Conservation (phyloP, 92 coral and sea anemone species). For the Parazoanthus darwini region DNA sequence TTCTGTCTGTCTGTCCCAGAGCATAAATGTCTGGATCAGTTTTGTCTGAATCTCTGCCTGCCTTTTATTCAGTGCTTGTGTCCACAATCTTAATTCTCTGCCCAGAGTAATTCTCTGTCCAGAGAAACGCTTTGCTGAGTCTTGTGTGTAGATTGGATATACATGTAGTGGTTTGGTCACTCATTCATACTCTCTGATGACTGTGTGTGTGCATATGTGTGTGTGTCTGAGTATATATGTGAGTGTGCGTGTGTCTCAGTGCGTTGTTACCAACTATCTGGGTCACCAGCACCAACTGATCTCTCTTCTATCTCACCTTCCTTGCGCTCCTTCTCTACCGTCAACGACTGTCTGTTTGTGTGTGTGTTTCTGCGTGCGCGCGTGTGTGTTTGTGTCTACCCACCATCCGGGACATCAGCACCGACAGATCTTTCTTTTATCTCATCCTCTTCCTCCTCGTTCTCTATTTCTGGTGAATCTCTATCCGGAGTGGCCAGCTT, state of each 20-base stretch:
- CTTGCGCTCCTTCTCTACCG: constrained; percentile 11
- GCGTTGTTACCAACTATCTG: constrained; percentile 51
- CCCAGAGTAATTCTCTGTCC: too few relatives aligned
- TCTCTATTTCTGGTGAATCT: constrained; percentile 83
- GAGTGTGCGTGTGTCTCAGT: too few relatives aligned
- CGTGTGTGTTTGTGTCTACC: background rate
- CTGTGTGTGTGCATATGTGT: too few relatives aligned
- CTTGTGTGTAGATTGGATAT: too few relatives aligned
- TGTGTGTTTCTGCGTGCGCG: background rate
- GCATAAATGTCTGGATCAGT: too few relatives aligned
- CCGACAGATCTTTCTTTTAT: constrained; percentile 37
- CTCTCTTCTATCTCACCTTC: constrained; percentile 34
- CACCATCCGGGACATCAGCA: constrained; percentile 57
- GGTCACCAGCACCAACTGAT: constrained; percentile 45
- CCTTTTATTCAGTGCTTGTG: background rate
- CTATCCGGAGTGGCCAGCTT: constrained; percentile 70
- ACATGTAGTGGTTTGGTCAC: too few relatives aligned
- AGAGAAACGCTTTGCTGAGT: too few relatives aligned
- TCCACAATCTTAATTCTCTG: background rate
- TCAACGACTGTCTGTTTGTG: background rate
- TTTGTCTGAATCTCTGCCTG: background rate
- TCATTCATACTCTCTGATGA: too few relatives aligned
- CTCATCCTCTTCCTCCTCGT: constrained; percentile 46
- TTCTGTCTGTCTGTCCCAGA: background rate
- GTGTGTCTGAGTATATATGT: too few relatives aligned